These are phyloP conservation scores for Bucorvus abyssinicus DNA, from an alignment of 2,797 vertebrate genomes.

Conservation along the genomic window DNA sequence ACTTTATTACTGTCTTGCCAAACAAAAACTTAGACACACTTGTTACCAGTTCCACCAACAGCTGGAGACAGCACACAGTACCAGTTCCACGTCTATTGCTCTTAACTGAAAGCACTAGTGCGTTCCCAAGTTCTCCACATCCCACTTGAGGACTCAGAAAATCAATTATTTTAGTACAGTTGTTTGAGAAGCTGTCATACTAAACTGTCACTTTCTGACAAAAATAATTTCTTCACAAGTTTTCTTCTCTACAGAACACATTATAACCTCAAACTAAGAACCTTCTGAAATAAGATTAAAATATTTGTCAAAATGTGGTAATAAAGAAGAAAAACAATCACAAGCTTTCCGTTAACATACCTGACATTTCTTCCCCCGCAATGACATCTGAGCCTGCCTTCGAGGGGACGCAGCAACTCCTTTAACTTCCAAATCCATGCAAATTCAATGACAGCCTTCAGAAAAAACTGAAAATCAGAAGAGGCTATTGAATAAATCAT, in stretches of 20 bases:
- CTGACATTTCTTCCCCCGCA: constrained; percentile 35
- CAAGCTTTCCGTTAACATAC: constrained; percentile 23
- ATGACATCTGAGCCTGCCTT: constrained; percentile 11
- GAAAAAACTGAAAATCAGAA: neutral
- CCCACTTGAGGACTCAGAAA: neutral
- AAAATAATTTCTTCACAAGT: neutral
- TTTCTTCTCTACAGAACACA: neutral
- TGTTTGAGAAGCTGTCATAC: neutral
- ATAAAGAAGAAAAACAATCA: neutral
- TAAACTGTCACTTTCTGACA: neutral
- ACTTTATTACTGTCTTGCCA: neutral
- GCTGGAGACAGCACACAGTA: neutral
- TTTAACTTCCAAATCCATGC: constrained; percentile 77
- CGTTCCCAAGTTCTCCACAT: neutral
- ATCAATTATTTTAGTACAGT: neutral
- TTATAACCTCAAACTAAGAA: neutral
- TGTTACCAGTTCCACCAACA: neutral
- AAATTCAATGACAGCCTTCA: neutral
- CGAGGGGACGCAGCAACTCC: constrained; percentile 52
- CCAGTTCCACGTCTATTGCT: neutral
- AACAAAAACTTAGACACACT: neutral
- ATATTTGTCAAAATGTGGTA: neutral
- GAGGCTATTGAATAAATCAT: neutral
- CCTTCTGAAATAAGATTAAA: neutral
- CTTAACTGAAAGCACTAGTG: neutral